Evolutionary conservation across 35 echinoderm and acorn worm species (phyloP).

Genomic region (Lytechinus pictus): DNA sequence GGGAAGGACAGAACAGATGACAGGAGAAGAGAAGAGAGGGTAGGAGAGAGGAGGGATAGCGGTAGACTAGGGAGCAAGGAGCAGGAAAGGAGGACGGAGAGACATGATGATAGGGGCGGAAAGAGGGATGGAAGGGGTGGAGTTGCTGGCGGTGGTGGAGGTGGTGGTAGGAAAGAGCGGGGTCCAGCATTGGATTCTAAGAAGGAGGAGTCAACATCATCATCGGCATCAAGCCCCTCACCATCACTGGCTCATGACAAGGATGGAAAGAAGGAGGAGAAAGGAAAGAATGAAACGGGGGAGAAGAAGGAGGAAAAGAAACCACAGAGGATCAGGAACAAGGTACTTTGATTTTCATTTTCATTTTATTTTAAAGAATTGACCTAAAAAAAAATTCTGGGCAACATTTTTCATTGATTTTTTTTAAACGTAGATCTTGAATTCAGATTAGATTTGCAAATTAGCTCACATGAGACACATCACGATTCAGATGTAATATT

Average conservation of each 20-base stretch:
- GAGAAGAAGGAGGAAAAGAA: not conserved
- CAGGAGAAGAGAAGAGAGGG: conserved; percentile 22
- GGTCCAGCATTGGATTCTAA: not conserved
- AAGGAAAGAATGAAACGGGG: not conserved
- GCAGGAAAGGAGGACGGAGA: not conserved
- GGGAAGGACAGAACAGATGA: conserved; percentile 15
- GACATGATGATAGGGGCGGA: not conserved
- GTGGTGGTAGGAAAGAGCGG: not conserved
- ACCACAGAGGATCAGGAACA: conserved; percentile 21
- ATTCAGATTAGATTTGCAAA: no score
- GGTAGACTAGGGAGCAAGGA: not conserved
- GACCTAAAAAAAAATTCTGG: no score
- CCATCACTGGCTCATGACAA: not conserved
- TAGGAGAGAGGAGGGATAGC: not conserved
- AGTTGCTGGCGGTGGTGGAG: not conserved
- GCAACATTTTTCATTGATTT: no score
- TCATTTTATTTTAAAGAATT: not conserved
- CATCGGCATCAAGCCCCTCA: not conserved
- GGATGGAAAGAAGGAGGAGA: conserved; percentile 27
- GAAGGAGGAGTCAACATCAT: not conserved
- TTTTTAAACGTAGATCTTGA: no score
- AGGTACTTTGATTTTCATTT: not conserved
- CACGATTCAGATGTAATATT: no score
- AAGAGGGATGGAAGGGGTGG: not conserved
- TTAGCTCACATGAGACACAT: no score